These are phyloP conservation scores for Dicyrtoma fusca DNA, from an alignment of 2,888 invertebrate genomes.

Conservation along the genomic window DNA sequence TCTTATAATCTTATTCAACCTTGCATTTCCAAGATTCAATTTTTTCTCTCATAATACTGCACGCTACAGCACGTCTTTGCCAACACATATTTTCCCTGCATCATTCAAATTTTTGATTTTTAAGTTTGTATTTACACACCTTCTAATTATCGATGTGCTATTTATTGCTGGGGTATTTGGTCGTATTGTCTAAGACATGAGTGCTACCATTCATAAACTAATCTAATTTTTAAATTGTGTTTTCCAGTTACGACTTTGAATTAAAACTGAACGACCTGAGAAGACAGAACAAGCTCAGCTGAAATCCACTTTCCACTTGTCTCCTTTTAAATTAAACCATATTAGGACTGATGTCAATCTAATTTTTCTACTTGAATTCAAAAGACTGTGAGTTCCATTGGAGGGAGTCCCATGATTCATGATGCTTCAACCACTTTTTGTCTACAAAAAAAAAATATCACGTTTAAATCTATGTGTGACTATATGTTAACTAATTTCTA, in stretches of 20 bases:
- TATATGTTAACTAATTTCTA: not conserved
- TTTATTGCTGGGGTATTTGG: slow-evolving; percentile 3
- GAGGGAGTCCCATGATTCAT: slow-evolving; percentile 8
- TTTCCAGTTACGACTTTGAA: slow-evolving; percentile 56
- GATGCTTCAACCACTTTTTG: not conserved
- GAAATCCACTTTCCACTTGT: not conserved
- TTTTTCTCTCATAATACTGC: not conserved
- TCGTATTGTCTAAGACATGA: no score
- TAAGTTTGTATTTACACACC: no score
- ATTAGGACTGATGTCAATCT: not conserved
- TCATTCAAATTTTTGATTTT: no score
- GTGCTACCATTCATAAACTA: no score
- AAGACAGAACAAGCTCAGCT: slow-evolving; percentile 32
- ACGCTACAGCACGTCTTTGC: not conserved
- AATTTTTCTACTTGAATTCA: slow-evolving; percentile 20
- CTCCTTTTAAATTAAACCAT: no score
- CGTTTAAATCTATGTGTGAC: not conserved
- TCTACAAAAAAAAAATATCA: not conserved
- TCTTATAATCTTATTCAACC: no score
- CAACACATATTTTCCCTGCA: no score
- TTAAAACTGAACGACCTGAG: slow-evolving; percentile 57
- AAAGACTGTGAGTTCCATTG: slow-evolving; percentile 19
- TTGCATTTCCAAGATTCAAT: no score
- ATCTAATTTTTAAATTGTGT: slow-evolving; percentile 21
- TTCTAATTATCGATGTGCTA: slow-evolving; percentile 1